A percentile compares a stretch with the other conserved stretches of the same genome.
Evolutionary conservation across 2,888 invertebrate species (phyloP).

Genomic region (Troides aeacus): DNA sequence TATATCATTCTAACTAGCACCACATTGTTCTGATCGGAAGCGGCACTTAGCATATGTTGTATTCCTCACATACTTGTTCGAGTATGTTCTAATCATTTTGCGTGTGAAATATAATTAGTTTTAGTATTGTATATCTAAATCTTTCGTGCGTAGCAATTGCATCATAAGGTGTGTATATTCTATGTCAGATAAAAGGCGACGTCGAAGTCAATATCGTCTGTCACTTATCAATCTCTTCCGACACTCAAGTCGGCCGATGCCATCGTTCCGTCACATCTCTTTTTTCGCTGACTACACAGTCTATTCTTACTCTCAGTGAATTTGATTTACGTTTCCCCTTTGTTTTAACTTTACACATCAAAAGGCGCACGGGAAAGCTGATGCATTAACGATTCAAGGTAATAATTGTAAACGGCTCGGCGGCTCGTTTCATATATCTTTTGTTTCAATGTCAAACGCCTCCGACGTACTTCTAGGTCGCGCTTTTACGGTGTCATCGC

Average conservation of each 20-base stretch:
- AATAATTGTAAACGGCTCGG: slow-evolving; percentile 9
- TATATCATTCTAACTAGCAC: too few species aligned
- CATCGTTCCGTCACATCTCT: not conserved
- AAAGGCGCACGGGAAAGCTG: not conserved
- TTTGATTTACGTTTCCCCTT: slow-evolving; percentile 6
- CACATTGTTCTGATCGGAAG: too few species aligned
- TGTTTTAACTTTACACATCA: not conserved
- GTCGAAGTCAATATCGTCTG: slow-evolving; percentile 9
- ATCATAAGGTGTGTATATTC: slow-evolving; percentile 9
- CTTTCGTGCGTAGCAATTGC: not conserved
- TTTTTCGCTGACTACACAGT: slow-evolving; percentile 4
- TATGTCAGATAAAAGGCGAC: slow-evolving; percentile 13
- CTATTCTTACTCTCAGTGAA: slow-evolving; percentile 4
- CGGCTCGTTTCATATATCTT: slow-evolving; percentile 11
- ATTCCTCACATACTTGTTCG: too few species aligned
- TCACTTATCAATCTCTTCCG: slow-evolving; percentile 10
- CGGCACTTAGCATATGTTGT: too few species aligned
- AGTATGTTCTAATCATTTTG: not conserved
- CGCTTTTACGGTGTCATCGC: slow-evolving; percentile 23
- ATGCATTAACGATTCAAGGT: slow-evolving; percentile 10
- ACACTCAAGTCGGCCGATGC: not conserved
- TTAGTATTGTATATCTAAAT: not conserved
- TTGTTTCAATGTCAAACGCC: slow-evolving; percentile 22
- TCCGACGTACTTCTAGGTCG: slow-evolving; percentile 1
- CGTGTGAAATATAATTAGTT: not conserved